Evolutionary conservation across 2,888 invertebrate genomes (phyloP).

Genomic region (Pycnomerus fuliginosus): DNA sequence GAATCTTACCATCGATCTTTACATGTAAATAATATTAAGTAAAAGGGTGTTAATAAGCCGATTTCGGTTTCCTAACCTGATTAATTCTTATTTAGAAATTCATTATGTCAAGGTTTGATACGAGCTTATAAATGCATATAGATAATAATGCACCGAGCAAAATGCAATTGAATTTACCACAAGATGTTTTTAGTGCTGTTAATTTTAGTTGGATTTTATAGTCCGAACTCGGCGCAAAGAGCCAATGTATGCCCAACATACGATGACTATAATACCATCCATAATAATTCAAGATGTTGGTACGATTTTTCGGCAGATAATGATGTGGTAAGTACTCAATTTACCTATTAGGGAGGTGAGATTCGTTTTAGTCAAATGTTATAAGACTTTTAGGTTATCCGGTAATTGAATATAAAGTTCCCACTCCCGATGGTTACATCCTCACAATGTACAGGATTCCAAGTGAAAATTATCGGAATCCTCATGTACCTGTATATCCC

Average conservation of each 20-base stretch:
- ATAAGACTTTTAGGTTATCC: slow-evolving; percentile 39
- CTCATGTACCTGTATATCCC: slow-evolving; percentile 34
- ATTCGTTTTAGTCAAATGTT: slow-evolving; percentile 41
- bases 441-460: slow-evolving; percentile 41
- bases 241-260: slow-evolving; percentile 47
- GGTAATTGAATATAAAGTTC: slow-evolving; percentile 39
- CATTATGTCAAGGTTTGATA: slow-evolving; percentile 21
- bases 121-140: slow-evolving; percentile 24
- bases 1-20: too few species aligned
- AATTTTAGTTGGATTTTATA: too few species aligned
- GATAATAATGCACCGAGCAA: slow-evolving; percentile 16
- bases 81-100: slow-evolving; percentile 14
- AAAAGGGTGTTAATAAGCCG: too few species aligned
- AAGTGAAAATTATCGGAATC: slow-evolving; percentile 5
- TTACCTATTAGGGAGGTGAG: background rate
- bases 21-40: too few species aligned
- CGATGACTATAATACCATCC: slow-evolving; percentile 42
- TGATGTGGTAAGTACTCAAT: slow-evolving; percentile 40
- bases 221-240: too few species aligned
- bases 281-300: slow-evolving; percentile 44
- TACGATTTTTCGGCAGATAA: slow-evolving; percentile 44
- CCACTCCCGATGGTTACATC: slow-evolving; percentile 41
- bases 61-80: slow-evolving; percentile 11
- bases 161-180: slow-evolving; percentile 11
- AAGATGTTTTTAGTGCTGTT: slow-evolving; percentile 18